Evolutionary conservation across 1,140 invertebrate genomes (phyloP), one percentile per base, ranked within the genome.

Genomic region (Papilio polyxenes): DNA sequence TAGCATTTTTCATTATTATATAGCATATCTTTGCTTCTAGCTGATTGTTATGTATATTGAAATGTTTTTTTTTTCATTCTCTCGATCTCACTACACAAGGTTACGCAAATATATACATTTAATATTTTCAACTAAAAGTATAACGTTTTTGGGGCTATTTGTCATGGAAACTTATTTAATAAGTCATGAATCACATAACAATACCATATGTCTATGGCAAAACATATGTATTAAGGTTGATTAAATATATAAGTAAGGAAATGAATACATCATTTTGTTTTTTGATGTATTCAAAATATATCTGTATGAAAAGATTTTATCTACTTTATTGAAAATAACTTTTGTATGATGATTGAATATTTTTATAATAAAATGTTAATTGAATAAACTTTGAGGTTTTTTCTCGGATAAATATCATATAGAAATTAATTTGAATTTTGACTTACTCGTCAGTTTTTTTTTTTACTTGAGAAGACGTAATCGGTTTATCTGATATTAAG

Each of bases 121-220:
- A 72, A 37, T 72, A 9, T 10, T 65, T 31, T 65, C 10, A 65
- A 23, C 8, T 31, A 4, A 65, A 37, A 31, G 10, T 65, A 72
- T 37, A 72, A 37, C 3, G 6, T 65, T 31, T 65, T 65, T 23
- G 20, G n/a, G 23, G 10, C 11, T 31, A 3, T 62, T 7, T 65
- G 23, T 11, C 20, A 3, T 65, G 9, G 10, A 0, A 11, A 65
- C 3, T 4, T 72, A 40, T 40, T 6, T 6, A 40, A 17, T 72
- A 72, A 40, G 31, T 37, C 40, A 13, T 56, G 15, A 44, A 56
- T 40, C 0, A 7, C 31, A 13, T 15, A 2, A 69, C 4, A 31
- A 13, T 69, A 15, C 65, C 65, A 72, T 72, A 72, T 72, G 65
- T 72, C 65, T 72, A 72, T 72, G 65, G 65, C 40, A 37, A 69